Percentiles rank a stretch among this genome's conserved stretches.
Conservation (phyloP, 2,888 invertebrate genomes). For the Brachyptera putata region DNA sequence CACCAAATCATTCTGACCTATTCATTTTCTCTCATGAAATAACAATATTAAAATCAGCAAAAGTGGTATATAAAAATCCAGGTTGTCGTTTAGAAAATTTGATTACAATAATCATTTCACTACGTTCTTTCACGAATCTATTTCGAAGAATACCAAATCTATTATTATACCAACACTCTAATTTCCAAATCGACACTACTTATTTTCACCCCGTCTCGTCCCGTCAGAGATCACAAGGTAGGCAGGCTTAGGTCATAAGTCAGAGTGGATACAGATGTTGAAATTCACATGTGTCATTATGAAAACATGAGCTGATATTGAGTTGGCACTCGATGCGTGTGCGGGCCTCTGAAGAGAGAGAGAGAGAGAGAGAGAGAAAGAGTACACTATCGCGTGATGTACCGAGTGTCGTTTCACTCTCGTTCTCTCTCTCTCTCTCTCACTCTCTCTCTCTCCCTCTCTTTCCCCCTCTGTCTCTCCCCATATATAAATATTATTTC, state of each 20-base stretch:
- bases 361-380: too few relatives aligned
- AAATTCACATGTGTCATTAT: constrained; percentile 20
- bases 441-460: neutral
- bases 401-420: neutral
- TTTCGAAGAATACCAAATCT: neutral
- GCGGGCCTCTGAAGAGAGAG: too few relatives aligned
- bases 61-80: too few relatives aligned
- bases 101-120: constrained; percentile 13
- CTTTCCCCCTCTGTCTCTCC: too few relatives aligned
- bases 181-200: constrained; percentile 3
- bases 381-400: neutral
- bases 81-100: too few relatives aligned
- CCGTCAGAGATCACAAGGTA: constrained; percentile 9
- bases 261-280: constrained; percentile 17
- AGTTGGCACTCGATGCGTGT: constrained; percentile 1
- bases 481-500: too few relatives aligned
- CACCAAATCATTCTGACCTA: too few relatives aligned
- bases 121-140: neutral
- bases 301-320: constrained; percentile 18
- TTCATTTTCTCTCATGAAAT: too few relatives aligned
- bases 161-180: neutral
- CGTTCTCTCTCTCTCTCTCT: too few relatives aligned
- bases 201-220: neutral
- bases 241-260: constrained; percentile 4
- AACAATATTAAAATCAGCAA: too few relatives aligned